Evolutionary conservation across 1,140 invertebrate species (phyloP).

Genomic region (Sinonovacula constricta): DNA sequence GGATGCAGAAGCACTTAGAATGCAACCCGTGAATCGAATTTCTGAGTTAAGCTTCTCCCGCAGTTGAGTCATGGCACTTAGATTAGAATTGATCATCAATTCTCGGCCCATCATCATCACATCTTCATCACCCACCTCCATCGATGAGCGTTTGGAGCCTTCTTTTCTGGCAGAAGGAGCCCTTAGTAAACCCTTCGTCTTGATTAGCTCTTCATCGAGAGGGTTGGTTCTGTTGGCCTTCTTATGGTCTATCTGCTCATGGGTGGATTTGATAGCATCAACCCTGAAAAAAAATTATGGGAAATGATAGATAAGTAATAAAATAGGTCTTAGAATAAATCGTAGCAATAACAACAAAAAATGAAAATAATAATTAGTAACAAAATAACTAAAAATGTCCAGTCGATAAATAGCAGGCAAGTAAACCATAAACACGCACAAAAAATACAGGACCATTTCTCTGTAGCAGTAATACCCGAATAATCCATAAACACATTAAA

Average conservation of each 20-base stretch:
- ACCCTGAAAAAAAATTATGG: slow-evolving; percentile 67
- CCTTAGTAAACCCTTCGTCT: slow-evolving; percentile 71
- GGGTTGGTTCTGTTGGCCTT: slow-evolving; percentile 69
- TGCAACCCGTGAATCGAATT: background rate
- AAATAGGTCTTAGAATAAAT: too few relatives aligned
- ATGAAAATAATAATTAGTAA: too few relatives aligned
- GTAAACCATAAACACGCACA: too few relatives aligned
- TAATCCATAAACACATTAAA: too few relatives aligned
- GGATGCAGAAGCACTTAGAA: too few relatives aligned
- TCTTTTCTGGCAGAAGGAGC: slow-evolving; percentile 64
- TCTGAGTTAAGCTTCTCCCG: background rate
- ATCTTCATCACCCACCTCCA: slow-evolving; percentile 47
- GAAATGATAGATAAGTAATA: too few relatives aligned
- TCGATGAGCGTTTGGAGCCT: slow-evolving; percentile 40
- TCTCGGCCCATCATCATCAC: too few relatives aligned
- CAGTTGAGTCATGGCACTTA: background rate
- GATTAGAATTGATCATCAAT: background rate
- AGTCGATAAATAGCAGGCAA: too few relatives aligned
- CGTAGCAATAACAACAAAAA: too few relatives aligned
- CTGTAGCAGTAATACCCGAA: too few relatives aligned
- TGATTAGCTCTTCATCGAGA: slow-evolving; percentile 71
- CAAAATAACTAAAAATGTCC: too few relatives aligned
- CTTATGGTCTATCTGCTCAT: slow-evolving; percentile 67
- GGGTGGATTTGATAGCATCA: slow-evolving; percentile 70
- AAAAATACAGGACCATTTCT: too few relatives aligned